phyloP scores from a whole-genome alignment of 2,797 vertebrate species.

The Phataginus tricuspis region DNA sequence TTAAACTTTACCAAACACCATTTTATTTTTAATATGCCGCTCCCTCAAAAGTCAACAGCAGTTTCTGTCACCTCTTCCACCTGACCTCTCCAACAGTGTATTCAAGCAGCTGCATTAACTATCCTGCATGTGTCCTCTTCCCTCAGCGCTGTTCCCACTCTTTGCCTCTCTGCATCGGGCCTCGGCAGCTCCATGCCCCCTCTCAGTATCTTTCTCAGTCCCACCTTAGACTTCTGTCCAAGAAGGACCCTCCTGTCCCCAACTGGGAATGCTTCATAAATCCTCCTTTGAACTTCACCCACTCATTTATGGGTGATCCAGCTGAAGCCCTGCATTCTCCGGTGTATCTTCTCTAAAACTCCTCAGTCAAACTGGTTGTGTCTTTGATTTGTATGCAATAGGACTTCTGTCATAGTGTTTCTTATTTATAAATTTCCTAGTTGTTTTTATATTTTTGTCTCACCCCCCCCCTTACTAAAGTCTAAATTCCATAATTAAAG shows the following conservation, averaged over 20 bases:
- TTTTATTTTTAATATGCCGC: neutral
- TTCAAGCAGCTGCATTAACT: neutral
- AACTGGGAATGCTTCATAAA: neutral
- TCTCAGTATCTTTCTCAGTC: neutral
- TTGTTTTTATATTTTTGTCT: neutral
- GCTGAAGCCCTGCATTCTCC: neutral
- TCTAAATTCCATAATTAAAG: neutral
- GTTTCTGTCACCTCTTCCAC: neutral
- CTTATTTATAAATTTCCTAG: neutral
- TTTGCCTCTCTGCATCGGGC: neutral
- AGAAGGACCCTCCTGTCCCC: neutral
- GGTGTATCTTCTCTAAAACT: neutral
- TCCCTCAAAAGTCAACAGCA: neutral
- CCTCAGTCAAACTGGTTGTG: neutral
- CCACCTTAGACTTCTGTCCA: neutral
- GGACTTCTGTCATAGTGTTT: neutral
- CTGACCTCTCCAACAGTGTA: neutral
- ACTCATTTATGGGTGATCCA: neutral
- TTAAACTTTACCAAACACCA: neutral
- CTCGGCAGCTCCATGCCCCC: too few relatives aligned
- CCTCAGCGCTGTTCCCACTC: neutral
- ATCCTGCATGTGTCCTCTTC: neutral
- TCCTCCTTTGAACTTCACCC: neutral
- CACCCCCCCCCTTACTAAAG: neutral
- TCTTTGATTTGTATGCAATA: neutral